phyloP scores from a whole-genome alignment of 2,797 vertebrate species.

The Lutjanus campechanus region DNA sequence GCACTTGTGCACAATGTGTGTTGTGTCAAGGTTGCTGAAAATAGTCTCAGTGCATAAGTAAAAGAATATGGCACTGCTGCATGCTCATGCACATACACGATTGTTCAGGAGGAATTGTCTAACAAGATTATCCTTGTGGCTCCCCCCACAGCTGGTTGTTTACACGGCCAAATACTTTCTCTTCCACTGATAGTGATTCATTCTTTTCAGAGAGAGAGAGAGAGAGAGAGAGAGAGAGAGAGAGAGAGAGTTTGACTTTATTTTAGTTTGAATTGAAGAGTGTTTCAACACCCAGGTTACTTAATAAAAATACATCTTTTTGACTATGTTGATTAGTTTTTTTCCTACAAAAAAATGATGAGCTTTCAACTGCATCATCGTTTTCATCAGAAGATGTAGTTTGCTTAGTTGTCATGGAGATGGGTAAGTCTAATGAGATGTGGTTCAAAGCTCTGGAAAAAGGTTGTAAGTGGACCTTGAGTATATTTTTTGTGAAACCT shows the following conservation, averaged over 20 bases:
- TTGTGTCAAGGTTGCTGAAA: constrained; percentile 56
- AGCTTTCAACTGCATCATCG: background rate
- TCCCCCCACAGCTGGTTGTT: constrained; percentile 50
- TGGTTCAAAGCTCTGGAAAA: background rate
- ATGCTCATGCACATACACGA: constrained; percentile 38
- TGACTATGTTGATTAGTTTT: background rate
- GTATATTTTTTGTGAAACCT: background rate
- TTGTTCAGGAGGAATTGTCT: constrained; percentile 50
- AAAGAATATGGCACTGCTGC: constrained; percentile 61
- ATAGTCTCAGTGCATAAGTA: constrained; percentile 50
- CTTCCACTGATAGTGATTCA: constrained; percentile 35
- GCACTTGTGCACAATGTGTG: constrained; percentile 7
- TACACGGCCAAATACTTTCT: constrained; percentile 53
- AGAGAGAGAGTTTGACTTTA: too few relatives aligned
- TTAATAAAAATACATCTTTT: background rate
- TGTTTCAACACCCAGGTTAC: constrained; percentile 9
- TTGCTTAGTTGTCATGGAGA: constrained; percentile 4
- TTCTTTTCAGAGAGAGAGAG: constrained; percentile 38
- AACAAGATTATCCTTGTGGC: constrained; percentile 59
- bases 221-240: background rate
- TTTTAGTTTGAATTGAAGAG: constrained; percentile 29
- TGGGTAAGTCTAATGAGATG: background rate
- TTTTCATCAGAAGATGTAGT: background rate
- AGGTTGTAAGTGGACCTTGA: background rate
- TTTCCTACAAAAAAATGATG: background rate